These are phyloP conservation scores for Euwallacea similis DNA, from an alignment of 1,140 invertebrate genomes.

Conservation along the genomic window DNA sequence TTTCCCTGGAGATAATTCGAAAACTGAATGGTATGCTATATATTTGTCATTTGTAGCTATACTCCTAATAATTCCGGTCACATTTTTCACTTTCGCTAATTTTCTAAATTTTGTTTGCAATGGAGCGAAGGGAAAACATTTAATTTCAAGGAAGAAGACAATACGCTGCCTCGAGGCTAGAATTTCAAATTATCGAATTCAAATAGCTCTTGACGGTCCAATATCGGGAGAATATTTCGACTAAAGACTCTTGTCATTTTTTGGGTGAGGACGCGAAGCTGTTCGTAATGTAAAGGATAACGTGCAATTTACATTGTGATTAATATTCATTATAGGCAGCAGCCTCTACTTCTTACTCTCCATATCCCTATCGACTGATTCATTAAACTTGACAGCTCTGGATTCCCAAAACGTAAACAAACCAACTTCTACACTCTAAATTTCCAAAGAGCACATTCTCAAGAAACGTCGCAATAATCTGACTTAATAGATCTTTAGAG, in stretches of 20 bases:
- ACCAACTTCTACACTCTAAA: constrained; percentile 27
- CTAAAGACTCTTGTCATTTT: constrained; percentile 35
- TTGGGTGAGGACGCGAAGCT: constrained; percentile 15
- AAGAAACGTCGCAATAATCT: background rate
- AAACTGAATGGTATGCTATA: background rate
- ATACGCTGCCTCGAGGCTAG: background rate
- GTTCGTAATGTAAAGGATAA: constrained; percentile 30
- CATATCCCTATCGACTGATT: constrained; percentile 24
- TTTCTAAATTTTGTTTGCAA: background rate
- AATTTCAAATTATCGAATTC: constrained; percentile 36
- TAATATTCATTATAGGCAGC: constrained; percentile 33
- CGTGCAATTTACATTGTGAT: constrained; percentile 38
- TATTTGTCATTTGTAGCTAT: background rate
- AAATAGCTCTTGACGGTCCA: constrained; percentile 32
- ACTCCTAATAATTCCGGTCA: background rate
- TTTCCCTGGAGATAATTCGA: background rate
- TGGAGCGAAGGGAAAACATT: constrained; percentile 18
- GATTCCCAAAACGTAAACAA: constrained; percentile 28
- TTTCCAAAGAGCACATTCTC: background rate
- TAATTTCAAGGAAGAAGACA: constrained; percentile 15
- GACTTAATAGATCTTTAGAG: too few relatives aligned
- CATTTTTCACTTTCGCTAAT: background rate
- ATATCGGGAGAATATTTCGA: constrained; percentile 21
- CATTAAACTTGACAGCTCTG: constrained; percentile 33
- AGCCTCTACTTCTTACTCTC: constrained; percentile 7